Percentiles rank a stretch among this genome's conserved stretches.
Conservation (phyloP, 2,888 invertebrate genomes). For the Thymelicus lineola region DNA sequence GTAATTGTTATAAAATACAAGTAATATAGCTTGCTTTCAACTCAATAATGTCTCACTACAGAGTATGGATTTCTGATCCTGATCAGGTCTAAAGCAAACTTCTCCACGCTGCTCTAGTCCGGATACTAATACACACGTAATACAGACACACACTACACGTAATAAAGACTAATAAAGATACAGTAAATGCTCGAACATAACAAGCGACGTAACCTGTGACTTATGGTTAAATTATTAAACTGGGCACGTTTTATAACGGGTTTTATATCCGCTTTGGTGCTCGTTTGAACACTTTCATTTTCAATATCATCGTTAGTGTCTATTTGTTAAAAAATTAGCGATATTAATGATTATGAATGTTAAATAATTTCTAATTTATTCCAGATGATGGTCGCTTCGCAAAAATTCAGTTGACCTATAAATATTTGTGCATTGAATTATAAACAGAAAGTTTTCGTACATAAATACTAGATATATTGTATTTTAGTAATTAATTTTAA, state of each 20-base stretch:
- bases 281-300: conserved; percentile 29
- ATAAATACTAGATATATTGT: too few relatives aligned
- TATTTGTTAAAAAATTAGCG: conserved; percentile 21
- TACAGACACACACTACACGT: background rate
- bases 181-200: background rate
- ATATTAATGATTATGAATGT: background rate
- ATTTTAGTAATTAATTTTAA: too few relatives aligned
- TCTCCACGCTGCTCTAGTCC: too few relatives aligned
- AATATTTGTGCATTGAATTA: background rate
- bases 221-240: conserved; percentile 20
- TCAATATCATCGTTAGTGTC: conserved; percentile 5
- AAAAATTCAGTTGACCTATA: background rate
- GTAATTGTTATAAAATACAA: too few relatives aligned
- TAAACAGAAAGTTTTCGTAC: too few relatives aligned
- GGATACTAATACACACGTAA: background rate
- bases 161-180: background rate
- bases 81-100: too few relatives aligned
- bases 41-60: too few relatives aligned
- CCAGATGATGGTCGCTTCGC: background rate
- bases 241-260: conserved; percentile 28
- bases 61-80: too few relatives aligned
- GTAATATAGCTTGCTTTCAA: too few relatives aligned
- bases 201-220: conserved; percentile 3
- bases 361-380: conserved; percentile 26
- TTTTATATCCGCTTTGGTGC: conserved; percentile 23